Evolutionary conservation across 2,113 vertebrate genomes (phyloP), one percentile per base, ranked within the genome.

Genomic region (Loxodonta africana): DNA sequence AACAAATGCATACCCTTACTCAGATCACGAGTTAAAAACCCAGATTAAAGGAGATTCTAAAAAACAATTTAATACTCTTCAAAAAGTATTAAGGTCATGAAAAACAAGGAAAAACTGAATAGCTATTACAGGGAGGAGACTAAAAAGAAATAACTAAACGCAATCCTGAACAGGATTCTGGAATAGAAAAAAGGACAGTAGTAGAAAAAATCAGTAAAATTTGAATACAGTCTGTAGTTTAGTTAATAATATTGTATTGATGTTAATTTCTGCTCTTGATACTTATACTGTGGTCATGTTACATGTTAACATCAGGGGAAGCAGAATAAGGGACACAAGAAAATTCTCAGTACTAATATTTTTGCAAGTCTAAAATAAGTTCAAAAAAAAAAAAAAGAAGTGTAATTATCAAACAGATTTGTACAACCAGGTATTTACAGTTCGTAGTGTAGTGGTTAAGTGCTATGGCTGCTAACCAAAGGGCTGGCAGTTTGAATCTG

Each of bases 91-190:
- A 65, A 80, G 30, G 12, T 91, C 37, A 83, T 57, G 11, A 57
- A 57, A 57, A 10, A 12, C 53, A 57, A 57, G 30, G 23, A 88
- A 92, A 82, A 28, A 88, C 21, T 83, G 11, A 84, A 17, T 37
- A 93, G 90, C 20, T 85, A 44, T 63, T 62, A 94, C 1, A 80
- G 60, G 41, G 26, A 85, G 90, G 5, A 95, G 18, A 94, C 33
- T 30, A 96, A 44, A 41, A 9, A 93, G 60, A 57, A 90, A 94
- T 37, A 97, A 86, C 62, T 93, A 96, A 97, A 76, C 71, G 63
- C 30, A 93, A 77, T 18, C 25, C 85, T 15, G 20, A 60, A 96
- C 0, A 86, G 33, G 63, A 89, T 57, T 48, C n/a, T 57, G 5
- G 11, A 67, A 73, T 18, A 73, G 26, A 83, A 93, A 87, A 90